Evolutionary conservation across 1,140 invertebrate species (phyloP).

Genomic region (Drosophila mayri): DNA sequence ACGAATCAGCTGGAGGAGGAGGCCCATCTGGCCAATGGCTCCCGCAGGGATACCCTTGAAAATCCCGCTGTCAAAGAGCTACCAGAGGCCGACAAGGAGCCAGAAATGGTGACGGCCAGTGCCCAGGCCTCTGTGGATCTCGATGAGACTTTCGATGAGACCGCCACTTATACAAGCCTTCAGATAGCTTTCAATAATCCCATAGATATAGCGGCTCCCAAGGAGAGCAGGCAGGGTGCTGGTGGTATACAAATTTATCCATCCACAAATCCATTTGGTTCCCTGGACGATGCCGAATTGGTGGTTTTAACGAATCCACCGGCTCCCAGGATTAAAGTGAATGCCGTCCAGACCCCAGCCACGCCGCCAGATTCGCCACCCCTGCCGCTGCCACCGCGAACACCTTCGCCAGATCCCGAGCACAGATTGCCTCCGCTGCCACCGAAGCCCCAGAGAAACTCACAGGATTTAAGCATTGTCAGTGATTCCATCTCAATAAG

Average conservation of each 20-base stretch:
- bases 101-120: slow-evolving; percentile 50
- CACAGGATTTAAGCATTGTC: slow-evolving; percentile 63
- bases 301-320: slow-evolving; percentile 82
- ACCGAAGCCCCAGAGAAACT: slow-evolving; percentile 70
- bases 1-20: slow-evolving; percentile 83
- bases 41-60: slow-evolving; percentile 84
- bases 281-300: slow-evolving; percentile 65
- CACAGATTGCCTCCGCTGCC: slow-evolving; percentile 70
- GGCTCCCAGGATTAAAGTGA: slow-evolving; percentile 85
- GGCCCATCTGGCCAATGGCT: slow-evolving; percentile 87
- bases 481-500: slow-evolving; percentile 60
- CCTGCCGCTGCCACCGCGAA: slow-evolving; percentile 68
- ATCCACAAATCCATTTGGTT: slow-evolving; percentile 63
- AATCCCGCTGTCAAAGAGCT: slow-evolving; percentile 78
- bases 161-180: slow-evolving; percentile 92
- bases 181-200: slow-evolving; percentile 95
- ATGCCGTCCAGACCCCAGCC: slow-evolving; percentile 70
- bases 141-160: slow-evolving; percentile 89
- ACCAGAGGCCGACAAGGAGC: slow-evolving; percentile 48
- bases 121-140: slow-evolving; percentile 85
- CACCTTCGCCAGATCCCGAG: slow-evolving; percentile 71
- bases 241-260: slow-evolving; percentile 29
- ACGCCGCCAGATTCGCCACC: slow-evolving; percentile 66
- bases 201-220: slow-evolving; percentile 78
- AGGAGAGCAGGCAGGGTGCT: slow-evolving; percentile 3